Evolutionary conservation across 2,888 invertebrate genomes (phyloP).

Genomic region (Steromphala cineraria): DNA sequence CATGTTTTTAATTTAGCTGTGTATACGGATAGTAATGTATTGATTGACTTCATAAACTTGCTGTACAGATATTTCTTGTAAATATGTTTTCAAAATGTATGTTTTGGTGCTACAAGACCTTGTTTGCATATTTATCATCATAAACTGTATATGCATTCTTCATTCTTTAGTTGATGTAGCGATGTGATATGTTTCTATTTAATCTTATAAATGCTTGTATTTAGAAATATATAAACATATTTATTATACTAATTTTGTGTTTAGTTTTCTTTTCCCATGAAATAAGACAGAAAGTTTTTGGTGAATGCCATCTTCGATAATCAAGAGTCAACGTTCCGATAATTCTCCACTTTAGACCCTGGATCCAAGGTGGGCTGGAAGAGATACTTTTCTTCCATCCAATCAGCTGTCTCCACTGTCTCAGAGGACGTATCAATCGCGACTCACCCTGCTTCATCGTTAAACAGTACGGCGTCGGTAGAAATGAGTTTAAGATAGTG

Average conservation of each 20-base stretch:
- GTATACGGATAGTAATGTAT: neutral
- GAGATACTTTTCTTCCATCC: too few species aligned
- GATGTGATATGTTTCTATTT: neutral
- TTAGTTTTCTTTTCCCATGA: neutral
- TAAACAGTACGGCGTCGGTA: too few species aligned
- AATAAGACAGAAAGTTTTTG: neutral
- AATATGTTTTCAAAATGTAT: neutral
- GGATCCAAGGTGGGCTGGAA: too few species aligned
- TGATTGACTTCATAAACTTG: neutral
- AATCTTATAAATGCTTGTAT: neutral
- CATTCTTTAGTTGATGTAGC: neutral
- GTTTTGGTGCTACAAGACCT: too few species aligned
- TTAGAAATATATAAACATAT: slow-evolving; percentile 11
- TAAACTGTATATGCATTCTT: neutral
- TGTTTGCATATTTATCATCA: too few species aligned
- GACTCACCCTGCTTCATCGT: too few species aligned
- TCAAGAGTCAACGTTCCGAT: too few species aligned
- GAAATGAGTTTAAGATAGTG: too few species aligned
- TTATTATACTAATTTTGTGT: neutral
- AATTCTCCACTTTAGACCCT: too few species aligned
- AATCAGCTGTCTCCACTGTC: too few species aligned
- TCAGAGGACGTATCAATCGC: too few species aligned
- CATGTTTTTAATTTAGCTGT: neutral
- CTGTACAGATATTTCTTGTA: neutral
- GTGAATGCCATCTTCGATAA: too few species aligned